Conservation (phyloP, 2,113 vertebrate genomes). For the Zeus faber region DNA sequence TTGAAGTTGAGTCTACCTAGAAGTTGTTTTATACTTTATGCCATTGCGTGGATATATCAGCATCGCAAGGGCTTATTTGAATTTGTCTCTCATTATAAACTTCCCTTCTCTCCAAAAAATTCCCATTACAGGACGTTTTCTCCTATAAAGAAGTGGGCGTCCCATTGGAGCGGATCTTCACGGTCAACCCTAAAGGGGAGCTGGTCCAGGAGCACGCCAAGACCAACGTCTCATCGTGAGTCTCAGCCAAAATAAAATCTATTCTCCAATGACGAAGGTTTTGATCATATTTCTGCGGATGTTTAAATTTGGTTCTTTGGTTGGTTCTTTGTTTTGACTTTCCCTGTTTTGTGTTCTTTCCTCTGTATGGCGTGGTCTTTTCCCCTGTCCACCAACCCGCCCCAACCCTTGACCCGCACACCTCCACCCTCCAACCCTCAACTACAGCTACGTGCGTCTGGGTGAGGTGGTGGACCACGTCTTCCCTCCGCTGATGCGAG, state of each 20-base stretch:
- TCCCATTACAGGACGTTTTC: slow-evolving; percentile 89
- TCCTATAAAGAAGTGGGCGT: slow-evolving; percentile 97
- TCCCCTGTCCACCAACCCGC: not conserved
- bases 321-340: not conserved
- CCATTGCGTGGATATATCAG: too few relatives aligned
- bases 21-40: not conserved
- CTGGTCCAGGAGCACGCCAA: slow-evolving; percentile 96
- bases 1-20: too few relatives aligned
- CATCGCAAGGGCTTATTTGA: too few relatives aligned
- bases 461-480: slow-evolving; percentile 97
- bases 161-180: slow-evolving; percentile 93
- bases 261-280: not conserved
- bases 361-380: not conserved
- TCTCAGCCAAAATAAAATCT: slow-evolving; percentile 33
- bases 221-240: slow-evolving; percentile 97
- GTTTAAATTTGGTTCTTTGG: not conserved
- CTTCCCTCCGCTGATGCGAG: slow-evolving; percentile 87
- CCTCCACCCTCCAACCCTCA: not conserved
- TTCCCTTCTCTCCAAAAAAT: too few relatives aligned
- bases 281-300: not conserved
- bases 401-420: too few relatives aligned
- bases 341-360: too few relatives aligned
- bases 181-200: slow-evolving; percentile 96
- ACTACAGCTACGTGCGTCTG: slow-evolving; percentile 84
- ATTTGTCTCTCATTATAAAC: too few relatives aligned